Evolutionary conservation across 1,140 invertebrate genomes (phyloP).

Genomic region (Pseudomyrmex concolor): DNA sequence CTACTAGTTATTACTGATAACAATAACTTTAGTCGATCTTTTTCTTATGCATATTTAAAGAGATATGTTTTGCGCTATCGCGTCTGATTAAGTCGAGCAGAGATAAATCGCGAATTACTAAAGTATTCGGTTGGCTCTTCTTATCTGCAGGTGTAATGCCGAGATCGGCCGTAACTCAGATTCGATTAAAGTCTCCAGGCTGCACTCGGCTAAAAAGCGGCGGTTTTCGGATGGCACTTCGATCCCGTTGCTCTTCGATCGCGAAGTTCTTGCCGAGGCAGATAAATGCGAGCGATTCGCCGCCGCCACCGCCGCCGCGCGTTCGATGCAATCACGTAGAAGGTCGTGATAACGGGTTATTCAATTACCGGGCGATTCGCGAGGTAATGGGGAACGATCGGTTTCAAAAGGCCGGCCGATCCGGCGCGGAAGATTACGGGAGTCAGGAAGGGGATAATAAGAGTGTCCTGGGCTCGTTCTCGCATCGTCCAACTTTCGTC

Average conservation of each 20-base stretch:
- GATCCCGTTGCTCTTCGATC: constrained; percentile 53
- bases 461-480: constrained; percentile 44
- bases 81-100: constrained; percentile 31
- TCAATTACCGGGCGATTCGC: constrained; percentile 70
- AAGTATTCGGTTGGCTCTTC: constrained; percentile 39
- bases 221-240: constrained; percentile 48
- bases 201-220: constrained; percentile 54
- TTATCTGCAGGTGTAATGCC: constrained; percentile 39
- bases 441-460: constrained; percentile 57
- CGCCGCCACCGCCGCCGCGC: constrained; percentile 6
- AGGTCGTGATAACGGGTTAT: constrained; percentile 70
- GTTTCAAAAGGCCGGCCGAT: constrained; percentile 23
- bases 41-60: not conserved
- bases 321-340: constrained; percentile 73
- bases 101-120: constrained; percentile 46
- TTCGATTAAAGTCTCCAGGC: constrained; percentile 62
- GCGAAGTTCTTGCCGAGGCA: constrained; percentile 66
- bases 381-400: constrained; percentile 56
- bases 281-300: constrained; percentile 70
- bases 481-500: constrained; percentile 47
- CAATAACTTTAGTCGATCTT: too few relatives aligned
- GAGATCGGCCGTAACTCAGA: constrained; percentile 44
- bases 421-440: constrained; percentile 64
- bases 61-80: not conserved
- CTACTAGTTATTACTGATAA: not conserved